These are phyloP conservation scores for Cabera pusaria DNA, from an alignment of 2,888 invertebrate species.

Conservation along the genomic window DNA sequence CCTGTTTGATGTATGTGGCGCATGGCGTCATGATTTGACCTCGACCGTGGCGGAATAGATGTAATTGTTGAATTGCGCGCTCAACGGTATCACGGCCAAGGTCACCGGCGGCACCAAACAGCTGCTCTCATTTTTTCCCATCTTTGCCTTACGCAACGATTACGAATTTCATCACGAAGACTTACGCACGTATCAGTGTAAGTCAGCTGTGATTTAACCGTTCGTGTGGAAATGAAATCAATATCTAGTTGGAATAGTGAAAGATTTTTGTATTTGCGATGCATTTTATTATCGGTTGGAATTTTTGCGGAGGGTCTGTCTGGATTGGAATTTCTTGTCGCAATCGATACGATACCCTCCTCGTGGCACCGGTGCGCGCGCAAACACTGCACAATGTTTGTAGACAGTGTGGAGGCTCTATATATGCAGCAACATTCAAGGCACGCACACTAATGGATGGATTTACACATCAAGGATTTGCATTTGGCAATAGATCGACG, in stretches of 20 bases:
- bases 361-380: slow-evolving; percentile 70
- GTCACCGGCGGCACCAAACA: slow-evolving; percentile 50
- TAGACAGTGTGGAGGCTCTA: slow-evolving; percentile 12
- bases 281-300: slow-evolving; percentile 39
- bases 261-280: slow-evolving; percentile 12
- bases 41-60: slow-evolving; percentile 61
- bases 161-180: slow-evolving; percentile 18
- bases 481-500: no score
- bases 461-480: not conserved
- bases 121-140: slow-evolving; percentile 41
- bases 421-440: not conserved
- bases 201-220: no score
- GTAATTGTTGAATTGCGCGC: slow-evolving; percentile 72
- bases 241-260: no score
- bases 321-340: slow-evolving; percentile 46
- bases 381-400: slow-evolving; percentile 39
- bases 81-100: slow-evolving; percentile 74
- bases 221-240: no score
- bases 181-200: no score
- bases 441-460: not conserved
- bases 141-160: slow-evolving; percentile 37
- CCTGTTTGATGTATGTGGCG: slow-evolving; percentile 9
- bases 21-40: slow-evolving; percentile 54
- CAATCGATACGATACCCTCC: slow-evolving; percentile 68
- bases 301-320: slow-evolving; percentile 38